A percentile compares a stretch with the other conserved stretches of the same genome.
Conservation (phyloP, 2,797 vertebrate genomes). For the Crocodylus rhombifer region DNA sequence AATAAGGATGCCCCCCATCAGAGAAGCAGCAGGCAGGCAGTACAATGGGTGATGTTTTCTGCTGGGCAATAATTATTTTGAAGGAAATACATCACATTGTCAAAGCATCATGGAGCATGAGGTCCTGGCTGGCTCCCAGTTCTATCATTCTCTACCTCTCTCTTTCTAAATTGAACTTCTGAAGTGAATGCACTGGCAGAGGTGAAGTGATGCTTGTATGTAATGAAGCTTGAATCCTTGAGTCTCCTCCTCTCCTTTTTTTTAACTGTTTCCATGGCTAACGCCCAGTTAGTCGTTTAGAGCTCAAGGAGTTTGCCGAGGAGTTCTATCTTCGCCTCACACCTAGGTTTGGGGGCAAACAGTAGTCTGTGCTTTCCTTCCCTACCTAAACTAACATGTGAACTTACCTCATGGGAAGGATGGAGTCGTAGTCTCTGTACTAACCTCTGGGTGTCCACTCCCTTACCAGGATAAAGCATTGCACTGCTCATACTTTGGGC, state of each 20-base stretch:
- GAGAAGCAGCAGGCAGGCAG: background rate
- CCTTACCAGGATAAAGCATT: background rate
- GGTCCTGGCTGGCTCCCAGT: background rate
- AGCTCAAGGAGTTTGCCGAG: background rate
- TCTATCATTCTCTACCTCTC: background rate
- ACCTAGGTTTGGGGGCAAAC: background rate
- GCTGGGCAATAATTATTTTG: background rate
- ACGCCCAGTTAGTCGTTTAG: background rate
- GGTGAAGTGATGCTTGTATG: background rate
- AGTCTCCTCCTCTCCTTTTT: background rate
- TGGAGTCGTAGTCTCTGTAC: background rate
- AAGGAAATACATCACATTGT: background rate
- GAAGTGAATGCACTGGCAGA: background rate
- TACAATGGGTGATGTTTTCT: background rate
- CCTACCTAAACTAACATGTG: background rate
- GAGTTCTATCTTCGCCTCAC: background rate
- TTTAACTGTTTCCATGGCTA: background rate
- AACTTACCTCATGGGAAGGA: background rate
- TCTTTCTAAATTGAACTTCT: background rate
- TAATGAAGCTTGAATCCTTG: background rate
- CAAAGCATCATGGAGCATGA: background rate
- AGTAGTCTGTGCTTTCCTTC: background rate
- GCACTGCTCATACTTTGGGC: background rate
- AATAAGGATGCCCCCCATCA: accelerated
- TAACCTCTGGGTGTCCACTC: background rate